These are phyloP conservation scores for Gallinago undulata DNA, from an alignment of 2,113 vertebrate genomes.

Conservation along the genomic window DNA sequence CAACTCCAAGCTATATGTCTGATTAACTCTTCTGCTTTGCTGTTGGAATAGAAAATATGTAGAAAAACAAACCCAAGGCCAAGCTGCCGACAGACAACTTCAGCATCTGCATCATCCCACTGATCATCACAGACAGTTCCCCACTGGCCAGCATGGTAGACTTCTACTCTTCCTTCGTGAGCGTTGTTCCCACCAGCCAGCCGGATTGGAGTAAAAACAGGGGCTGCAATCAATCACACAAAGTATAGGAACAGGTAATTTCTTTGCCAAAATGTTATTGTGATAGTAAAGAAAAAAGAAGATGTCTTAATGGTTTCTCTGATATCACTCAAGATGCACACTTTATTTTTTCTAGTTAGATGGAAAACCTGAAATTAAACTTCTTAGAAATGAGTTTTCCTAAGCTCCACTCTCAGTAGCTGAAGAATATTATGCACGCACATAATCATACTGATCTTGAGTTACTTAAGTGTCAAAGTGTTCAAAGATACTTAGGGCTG, in stretches of 20 bases:
- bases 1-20: not conserved
- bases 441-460: not conserved
- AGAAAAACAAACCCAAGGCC: constrained; percentile 85
- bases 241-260: not conserved
- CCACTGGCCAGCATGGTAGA: constrained; percentile 91
- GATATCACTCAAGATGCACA: not conserved
- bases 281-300: not conserved
- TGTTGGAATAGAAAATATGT: not conserved
- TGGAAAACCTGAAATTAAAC: not conserved
- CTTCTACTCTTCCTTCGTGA: constrained; percentile 89
- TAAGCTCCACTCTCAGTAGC: not conserved
- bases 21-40: not conserved
- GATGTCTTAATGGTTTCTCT: not conserved
- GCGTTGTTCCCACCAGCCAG: constrained; percentile 78
- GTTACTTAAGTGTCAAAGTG: not conserved
- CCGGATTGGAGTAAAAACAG: constrained; percentile 75
- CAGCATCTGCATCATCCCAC: constrained; percentile 95
- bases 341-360: not conserved
- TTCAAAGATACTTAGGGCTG: not conserved
- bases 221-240: constrained; percentile 65
- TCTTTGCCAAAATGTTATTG: not conserved
- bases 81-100: constrained; percentile 95
- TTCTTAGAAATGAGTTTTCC: not conserved
- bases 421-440: not conserved
- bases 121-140: constrained; percentile 96